These are phyloP conservation scores for Charina bottae DNA, from an alignment of 2,113 vertebrate species.

Conservation along the genomic window DNA sequence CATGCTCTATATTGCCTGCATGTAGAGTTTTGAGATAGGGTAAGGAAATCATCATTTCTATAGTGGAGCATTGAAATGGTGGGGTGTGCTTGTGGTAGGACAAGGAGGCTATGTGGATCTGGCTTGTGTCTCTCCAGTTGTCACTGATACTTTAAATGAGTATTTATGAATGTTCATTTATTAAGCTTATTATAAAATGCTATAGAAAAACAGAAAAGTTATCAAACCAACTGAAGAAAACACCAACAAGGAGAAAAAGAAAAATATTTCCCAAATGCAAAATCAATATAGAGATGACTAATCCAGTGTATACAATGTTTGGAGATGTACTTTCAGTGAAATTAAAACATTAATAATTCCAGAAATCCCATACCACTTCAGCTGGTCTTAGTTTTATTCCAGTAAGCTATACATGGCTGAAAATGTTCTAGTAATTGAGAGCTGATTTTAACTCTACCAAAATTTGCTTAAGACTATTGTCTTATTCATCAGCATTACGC, in stretches of 20 bases:
- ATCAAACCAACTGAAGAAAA: neutral
- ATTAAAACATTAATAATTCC: conserved; percentile 8
- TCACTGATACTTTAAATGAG: neutral
- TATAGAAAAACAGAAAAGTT: neutral
- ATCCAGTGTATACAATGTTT: neutral
- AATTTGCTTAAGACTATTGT: neutral
- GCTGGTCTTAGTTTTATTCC: neutral
- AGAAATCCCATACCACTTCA: neutral
- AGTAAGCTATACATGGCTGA: neutral
- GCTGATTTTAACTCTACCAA: neutral
- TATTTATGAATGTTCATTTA: neutral
- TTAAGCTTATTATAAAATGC: neutral
- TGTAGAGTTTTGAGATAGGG: neutral
- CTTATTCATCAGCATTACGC: neutral
- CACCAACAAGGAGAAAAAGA: neutral
- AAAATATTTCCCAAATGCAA: neutral
- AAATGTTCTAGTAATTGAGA: neutral
- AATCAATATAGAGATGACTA: neutral
- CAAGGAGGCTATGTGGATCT: neutral
- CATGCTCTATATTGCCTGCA: neutral
- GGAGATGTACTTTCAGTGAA: neutral
- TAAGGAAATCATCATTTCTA: neutral
- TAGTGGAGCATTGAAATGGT: neutral
- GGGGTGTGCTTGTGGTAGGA: neutral
- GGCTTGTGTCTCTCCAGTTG: neutral